These are phyloP conservation scores for Galago senegalensis DNA, from an alignment of 2,797 vertebrate genomes.

Conservation along the genomic window DNA sequence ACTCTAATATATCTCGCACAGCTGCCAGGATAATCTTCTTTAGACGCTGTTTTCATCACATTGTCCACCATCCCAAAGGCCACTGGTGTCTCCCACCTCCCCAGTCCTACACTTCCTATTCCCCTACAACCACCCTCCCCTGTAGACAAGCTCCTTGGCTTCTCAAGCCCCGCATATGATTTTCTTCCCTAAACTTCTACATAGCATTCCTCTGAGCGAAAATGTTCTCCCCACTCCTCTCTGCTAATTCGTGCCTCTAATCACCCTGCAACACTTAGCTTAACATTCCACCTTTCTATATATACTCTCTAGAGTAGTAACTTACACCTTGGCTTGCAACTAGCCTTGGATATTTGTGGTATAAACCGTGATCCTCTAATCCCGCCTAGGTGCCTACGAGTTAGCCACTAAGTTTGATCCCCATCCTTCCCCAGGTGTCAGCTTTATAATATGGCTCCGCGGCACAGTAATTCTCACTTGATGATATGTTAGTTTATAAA, in stretches of 20 bases:
- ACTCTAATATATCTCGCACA: conserved; percentile 24
- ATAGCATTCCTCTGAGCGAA: not conserved
- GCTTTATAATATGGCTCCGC: not conserved
- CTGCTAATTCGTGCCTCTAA: not conserved
- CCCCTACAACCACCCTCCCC: not conserved
- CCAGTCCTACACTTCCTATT: not conserved
- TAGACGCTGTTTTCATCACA: not conserved
- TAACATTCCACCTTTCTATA: not conserved
- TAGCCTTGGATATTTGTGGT: not conserved
- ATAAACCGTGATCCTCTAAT: conserved; percentile 26
- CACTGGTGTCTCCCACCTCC: not conserved
- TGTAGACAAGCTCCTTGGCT: not conserved
- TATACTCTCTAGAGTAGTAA: not conserved
- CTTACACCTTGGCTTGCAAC: not conserved
- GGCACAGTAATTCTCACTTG: conserved; percentile 20
- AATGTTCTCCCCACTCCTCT: not conserved
- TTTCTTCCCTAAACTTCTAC: conserved; percentile 23
- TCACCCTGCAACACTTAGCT: not conserved
- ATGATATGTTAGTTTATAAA: conserved; percentile 73
- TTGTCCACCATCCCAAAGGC: not conserved
- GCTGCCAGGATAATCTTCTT: not conserved
- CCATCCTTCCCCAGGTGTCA: not conserved
- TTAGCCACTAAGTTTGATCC: not conserved
- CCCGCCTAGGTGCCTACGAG: not conserved
- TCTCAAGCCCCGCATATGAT: not conserved